Evolutionary conservation across 2,888 invertebrate genomes (phyloP).

Genomic region (Pandemis heparana): DNA sequence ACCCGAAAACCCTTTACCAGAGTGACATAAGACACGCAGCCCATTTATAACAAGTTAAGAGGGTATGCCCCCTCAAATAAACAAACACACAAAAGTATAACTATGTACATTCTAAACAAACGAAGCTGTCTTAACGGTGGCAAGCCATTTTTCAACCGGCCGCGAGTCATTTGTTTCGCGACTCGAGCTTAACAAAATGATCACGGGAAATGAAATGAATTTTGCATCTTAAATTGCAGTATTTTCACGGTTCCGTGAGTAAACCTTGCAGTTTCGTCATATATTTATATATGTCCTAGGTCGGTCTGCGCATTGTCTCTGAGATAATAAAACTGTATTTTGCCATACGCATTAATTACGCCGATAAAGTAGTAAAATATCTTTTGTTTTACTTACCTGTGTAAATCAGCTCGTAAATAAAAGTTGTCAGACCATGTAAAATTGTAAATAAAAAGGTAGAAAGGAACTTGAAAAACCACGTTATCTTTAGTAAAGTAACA

Average conservation of each 20-base stretch:
- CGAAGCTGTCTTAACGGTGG: slow-evolving; percentile 49
- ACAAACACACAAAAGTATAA: slow-evolving; percentile 22
- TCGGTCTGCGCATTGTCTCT: no score
- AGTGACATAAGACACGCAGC: slow-evolving; percentile 13
- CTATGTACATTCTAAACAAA: slow-evolving; percentile 56
- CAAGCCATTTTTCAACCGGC: slow-evolving; percentile 67
- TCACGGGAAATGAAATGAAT: slow-evolving; percentile 31
- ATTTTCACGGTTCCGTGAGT: neutral
- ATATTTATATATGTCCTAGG: no score
- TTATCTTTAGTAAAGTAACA: no score
- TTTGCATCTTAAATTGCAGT: slow-evolving; percentile 19
- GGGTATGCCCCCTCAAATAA: slow-evolving; percentile 29
- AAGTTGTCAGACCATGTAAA: no score
- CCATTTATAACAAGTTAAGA: slow-evolving; percentile 38
- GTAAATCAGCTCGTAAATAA: no score
- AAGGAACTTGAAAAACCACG: no score
- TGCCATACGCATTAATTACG: no score
- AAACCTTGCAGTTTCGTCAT: no score
- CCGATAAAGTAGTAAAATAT: no score
- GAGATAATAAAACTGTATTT: no score
- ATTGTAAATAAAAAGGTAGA: no score
- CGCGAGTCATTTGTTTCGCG: slow-evolving; percentile 65
- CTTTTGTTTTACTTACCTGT: no score
- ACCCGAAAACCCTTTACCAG: slow-evolving; percentile 3
- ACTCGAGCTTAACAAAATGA: slow-evolving; percentile 24